Evolutionary conservation across 2,113 vertebrate genomes (phyloP).

Genomic region (Ciconia stormi): DNA sequence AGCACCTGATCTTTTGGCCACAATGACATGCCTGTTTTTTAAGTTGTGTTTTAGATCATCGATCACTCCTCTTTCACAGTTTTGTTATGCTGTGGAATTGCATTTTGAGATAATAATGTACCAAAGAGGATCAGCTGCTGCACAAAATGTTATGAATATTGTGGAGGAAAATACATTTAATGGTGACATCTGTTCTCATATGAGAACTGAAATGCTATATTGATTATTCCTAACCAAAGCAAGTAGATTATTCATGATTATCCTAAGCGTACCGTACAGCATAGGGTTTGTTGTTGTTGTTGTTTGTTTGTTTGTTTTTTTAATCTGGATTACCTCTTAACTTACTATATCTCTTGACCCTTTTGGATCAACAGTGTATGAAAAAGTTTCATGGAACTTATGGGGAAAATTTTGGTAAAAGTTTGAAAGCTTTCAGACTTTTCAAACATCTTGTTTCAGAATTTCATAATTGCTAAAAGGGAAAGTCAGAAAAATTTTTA

Average conservation of each 20-base stretch:
- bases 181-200: background rate
- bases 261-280: background rate
- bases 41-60: background rate
- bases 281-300: accelerated
- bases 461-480: background rate
- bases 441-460: background rate
- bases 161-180: background rate
- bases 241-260: background rate
- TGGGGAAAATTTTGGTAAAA: background rate
- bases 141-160: background rate
- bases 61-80: background rate
- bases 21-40: background rate
- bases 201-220: background rate
- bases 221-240: background rate
- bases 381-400: background rate
- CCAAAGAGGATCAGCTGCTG: background rate
- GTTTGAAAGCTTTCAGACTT: background rate
- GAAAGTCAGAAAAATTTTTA: background rate
- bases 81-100: background rate
- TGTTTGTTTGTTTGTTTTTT: background rate
- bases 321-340: background rate
- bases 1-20: slow-evolving; percentile 6
- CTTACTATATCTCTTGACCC: background rate
- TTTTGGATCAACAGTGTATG: background rate
- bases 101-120: background rate